Evolutionary conservation across 2,113 vertebrate genomes (phyloP), one percentile per base, ranked within the genome.

Genomic region (Theristicus caerulescens): DNA sequence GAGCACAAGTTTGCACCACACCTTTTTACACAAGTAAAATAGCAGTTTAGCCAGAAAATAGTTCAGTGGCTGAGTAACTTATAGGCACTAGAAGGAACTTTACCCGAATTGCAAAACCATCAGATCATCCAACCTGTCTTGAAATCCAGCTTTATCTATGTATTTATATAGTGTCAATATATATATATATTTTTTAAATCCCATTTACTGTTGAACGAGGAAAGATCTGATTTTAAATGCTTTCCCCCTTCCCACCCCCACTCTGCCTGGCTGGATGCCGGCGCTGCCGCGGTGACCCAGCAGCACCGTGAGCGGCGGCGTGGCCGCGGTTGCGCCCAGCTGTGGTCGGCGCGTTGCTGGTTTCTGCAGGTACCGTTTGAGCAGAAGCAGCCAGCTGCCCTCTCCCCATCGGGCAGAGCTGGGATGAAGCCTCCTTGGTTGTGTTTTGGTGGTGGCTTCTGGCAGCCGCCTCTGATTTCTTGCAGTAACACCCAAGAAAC

Each of bases 1-100:
- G 95, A 98, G 96, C 98, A 97, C 97, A 98, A 96, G 79, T 97
- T 93, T 82, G 36, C 96, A 96, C 95, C 95, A 95, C 96, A 94
- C 77, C 40, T 94, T 96, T 94, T 64, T 78, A 90, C 73, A 42
- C 57, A 11, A 94, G 52, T 10, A 0, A 78, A 71, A 88, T 24
- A 90, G 79, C 86, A 55, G 72, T 54, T 77, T 61, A 94, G 72
- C 81, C 84, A 17, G 14, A 95, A 76, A 54, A 46, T 11, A 86
- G 57, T 71, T 87, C 55, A 27, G 79, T 80, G 80, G 80, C 88
- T 69, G 57, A 86, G 46, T 66, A 78, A 92, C 66, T 66, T 19
- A 10, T 11, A 94, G 95, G 76, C 86, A 77, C 92, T 52, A 84
- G 87, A 62, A 92, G 81, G 82, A 93, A 88, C 85, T 91, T 38